Percentiles rank a stretch among this genome's conserved stretches.
These are phyloP conservation scores for Neogobius melanostomus DNA, from an alignment of 2,113 vertebrate species.

Conservation along the genomic window DNA sequence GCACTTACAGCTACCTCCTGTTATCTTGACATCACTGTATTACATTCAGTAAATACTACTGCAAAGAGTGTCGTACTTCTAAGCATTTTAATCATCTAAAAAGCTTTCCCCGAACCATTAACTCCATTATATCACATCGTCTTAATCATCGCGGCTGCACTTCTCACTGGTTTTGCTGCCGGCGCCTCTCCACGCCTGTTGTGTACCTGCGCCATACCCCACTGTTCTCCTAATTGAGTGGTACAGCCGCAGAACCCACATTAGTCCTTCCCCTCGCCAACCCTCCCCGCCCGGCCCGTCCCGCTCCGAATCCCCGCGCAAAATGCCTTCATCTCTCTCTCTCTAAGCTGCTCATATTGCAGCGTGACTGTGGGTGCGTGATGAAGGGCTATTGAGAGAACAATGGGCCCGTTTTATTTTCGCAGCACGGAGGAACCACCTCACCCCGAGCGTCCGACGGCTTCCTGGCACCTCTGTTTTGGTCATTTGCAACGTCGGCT, in stretches of 20 bases:
- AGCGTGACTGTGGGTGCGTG: conserved; percentile 35
- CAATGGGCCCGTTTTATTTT: conserved; percentile 60
- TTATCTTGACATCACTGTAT: neutral
- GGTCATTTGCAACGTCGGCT: conserved; percentile 42
- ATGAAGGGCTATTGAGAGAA: conserved; percentile 56
- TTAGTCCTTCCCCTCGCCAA: conserved; percentile 22
- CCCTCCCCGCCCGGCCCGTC: conserved; percentile 4
- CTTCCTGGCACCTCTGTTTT: conserved; percentile 19
- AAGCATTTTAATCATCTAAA: neutral
- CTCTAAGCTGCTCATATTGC: conserved; percentile 45
- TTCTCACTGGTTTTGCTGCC: conserved; percentile 23
- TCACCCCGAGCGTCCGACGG: conserved; percentile 12
- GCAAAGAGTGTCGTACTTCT: neutral
- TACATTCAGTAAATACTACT: neutral
- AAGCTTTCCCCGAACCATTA: neutral
- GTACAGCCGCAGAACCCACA: conserved; percentile 29
- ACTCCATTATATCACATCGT: conserved; percentile 13
- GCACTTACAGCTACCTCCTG: neutral
- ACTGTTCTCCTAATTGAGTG: conserved; percentile 46
- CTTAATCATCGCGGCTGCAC: conserved; percentile 27
- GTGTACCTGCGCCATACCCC: conserved; percentile 23
- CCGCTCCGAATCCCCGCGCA: conserved; percentile 18
- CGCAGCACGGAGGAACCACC: conserved; percentile 47
- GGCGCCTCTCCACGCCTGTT: conserved; percentile 21
- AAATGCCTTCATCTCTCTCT: conserved; percentile 35